phyloP scores from a whole-genome alignment of 2,888 invertebrate genomes.

The Baronia brevicornis region DNA sequence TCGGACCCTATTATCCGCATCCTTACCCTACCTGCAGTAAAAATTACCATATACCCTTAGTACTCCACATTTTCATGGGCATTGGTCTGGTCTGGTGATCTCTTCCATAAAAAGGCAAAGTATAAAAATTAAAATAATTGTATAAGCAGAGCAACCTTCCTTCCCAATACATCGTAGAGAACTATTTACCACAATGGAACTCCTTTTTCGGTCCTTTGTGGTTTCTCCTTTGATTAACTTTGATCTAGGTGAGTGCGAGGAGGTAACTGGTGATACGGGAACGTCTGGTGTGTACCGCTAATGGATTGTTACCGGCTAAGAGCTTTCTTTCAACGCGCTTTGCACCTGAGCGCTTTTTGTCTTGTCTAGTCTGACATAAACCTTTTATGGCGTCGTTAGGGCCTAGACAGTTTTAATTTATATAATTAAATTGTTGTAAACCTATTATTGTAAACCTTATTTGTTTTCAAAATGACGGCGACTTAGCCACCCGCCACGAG shows the following conservation, averaged over 20 bases:
- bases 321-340: background rate
- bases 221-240: constrained; percentile 71
- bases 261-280: constrained; percentile 17
- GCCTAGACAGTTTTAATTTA: too few species aligned
- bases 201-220: constrained; percentile 70
- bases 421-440: too few species aligned
- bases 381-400: too few species aligned
- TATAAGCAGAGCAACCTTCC: constrained; percentile 38
- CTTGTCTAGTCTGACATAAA: constrained; percentile 5
- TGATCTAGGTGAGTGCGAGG: constrained; percentile 67
- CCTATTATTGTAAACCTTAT: too few species aligned
- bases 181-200: constrained; percentile 59
- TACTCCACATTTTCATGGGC: too few species aligned
- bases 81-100: too few species aligned
- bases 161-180: constrained; percentile 10
- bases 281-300: constrained; percentile 28
- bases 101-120: background rate
- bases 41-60: too few species aligned
- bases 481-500: too few species aligned
- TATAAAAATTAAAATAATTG: background rate
- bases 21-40: too few species aligned
- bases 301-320: constrained; percentile 48
- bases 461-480: too few species aligned
- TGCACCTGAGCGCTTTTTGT: constrained; percentile 36
- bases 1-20: too few species aligned